phyloP scores from a whole-genome alignment of 2,888 invertebrate genomes.

The Drosophila siamana region DNA sequence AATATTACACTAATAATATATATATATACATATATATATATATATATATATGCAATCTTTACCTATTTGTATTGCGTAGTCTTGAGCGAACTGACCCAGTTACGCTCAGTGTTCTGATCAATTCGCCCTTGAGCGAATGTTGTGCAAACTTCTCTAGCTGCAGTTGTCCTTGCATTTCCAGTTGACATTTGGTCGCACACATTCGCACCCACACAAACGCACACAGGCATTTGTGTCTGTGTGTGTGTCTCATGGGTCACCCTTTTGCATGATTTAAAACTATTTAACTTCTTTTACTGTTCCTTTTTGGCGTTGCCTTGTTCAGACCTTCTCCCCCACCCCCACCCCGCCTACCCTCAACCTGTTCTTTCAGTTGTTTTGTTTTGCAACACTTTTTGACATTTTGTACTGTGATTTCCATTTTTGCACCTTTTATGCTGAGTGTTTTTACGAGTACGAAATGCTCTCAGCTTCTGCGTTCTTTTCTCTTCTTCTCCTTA shows the following conservation, averaged over 20 bases:
- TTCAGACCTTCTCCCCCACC: not conserved
- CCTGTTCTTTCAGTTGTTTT: constrained; percentile 9
- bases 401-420: constrained; percentile 57
- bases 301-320: constrained; percentile 1
- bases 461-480: constrained; percentile 17
- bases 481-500: constrained; percentile 31
- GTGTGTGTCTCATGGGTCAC: constrained; percentile 42
- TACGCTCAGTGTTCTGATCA: constrained; percentile 50
- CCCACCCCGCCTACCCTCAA: no score
- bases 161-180: constrained; percentile 71
- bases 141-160: constrained; percentile 69
- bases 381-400: constrained; percentile 55
- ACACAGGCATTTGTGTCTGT: constrained; percentile 12
- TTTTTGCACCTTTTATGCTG: constrained; percentile 67
- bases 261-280: constrained; percentile 73
- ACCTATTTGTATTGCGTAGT: constrained; percentile 45
- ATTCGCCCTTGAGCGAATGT: constrained; percentile 66
- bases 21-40: constrained; percentile 3
- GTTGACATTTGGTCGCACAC: constrained; percentile 67
- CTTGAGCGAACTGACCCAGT: constrained; percentile 52
- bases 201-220: constrained; percentile 17
- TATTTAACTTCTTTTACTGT: constrained; percentile 67
- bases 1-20: constrained; percentile 10
- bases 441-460: constrained; percentile 53
- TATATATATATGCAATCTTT: constrained; percentile 13